These are phyloP conservation scores for Imbricaverruca yamaguchii DNA, from an alignment of 2,888 invertebrate species.

Conservation along the genomic window DNA sequence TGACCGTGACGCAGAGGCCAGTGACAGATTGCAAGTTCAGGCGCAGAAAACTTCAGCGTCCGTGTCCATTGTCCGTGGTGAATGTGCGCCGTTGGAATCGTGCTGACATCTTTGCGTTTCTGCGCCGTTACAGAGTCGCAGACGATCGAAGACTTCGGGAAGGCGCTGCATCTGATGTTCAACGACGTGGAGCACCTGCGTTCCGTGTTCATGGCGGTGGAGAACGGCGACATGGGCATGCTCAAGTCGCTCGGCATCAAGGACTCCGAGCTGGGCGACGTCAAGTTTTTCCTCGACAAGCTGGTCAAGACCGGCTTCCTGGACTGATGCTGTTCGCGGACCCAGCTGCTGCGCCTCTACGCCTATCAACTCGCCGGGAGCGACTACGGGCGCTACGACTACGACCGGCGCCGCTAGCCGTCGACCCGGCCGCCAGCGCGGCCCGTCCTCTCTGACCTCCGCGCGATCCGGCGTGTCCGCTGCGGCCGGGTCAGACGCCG, in stretches of 20 bases:
- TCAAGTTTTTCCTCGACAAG: constrained; percentile 92
- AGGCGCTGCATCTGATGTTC: constrained; percentile 74
- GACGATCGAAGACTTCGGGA: constrained; percentile 89
- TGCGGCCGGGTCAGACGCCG: neutral
- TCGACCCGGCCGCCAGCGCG: too few relatives aligned
- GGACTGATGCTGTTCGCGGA: constrained; percentile 51
- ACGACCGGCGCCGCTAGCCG: neutral
- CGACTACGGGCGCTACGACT: neutral
- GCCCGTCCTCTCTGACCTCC: too few relatives aligned
- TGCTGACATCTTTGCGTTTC: too few relatives aligned
- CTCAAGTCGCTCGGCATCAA: constrained; percentile 88
- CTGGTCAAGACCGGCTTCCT: constrained; percentile 91
- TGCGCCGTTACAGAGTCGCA: constrained; percentile 65
- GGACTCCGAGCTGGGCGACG: constrained; percentile 88
- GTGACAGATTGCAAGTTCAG: too few relatives aligned
- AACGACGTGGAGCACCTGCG: constrained; percentile 77
- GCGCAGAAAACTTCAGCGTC: too few relatives aligned
- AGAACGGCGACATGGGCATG: constrained; percentile 90
- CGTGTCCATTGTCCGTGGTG: too few relatives aligned
- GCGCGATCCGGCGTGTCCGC: too few relatives aligned
- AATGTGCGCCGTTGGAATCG: too few relatives aligned
- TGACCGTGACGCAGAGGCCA: too few relatives aligned
- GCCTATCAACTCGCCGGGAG: neutral
- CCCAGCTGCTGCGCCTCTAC: neutral
- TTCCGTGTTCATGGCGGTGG: constrained; percentile 91